Evolutionary conservation across 2,888 invertebrate species (phyloP).

Genomic region (Acholoe squamosa): DNA sequence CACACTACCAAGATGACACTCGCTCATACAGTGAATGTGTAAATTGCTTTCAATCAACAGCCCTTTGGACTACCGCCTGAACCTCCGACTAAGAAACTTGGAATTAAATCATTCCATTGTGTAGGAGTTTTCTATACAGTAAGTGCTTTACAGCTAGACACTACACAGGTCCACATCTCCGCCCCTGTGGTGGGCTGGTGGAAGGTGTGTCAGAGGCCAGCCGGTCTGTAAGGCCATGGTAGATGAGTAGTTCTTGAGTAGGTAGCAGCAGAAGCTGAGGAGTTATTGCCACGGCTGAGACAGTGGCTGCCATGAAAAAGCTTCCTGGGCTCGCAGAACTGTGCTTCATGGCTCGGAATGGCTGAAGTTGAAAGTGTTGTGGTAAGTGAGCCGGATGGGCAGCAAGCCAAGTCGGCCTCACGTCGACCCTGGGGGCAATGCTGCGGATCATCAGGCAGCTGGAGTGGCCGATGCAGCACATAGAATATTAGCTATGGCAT

Average conservation of each 20-base stretch:
- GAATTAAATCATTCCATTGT: too few species aligned
- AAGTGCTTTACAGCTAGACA: background rate
- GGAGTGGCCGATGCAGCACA: too few species aligned
- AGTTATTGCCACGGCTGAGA: background rate
- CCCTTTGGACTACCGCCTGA: too few species aligned
- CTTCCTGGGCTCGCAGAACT: background rate
- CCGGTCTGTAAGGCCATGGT: background rate
- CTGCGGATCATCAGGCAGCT: background rate
- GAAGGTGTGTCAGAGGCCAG: background rate
- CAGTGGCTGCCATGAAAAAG: background rate
- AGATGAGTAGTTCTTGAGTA: background rate
- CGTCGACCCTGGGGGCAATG: background rate
- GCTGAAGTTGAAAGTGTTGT: conserved; percentile 1
- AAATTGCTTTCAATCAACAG: too few species aligned
- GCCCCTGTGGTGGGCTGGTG: background rate
- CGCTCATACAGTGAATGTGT: too few species aligned
- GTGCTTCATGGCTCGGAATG: background rate
- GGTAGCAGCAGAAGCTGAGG: background rate
- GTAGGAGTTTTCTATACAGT: too few species aligned
- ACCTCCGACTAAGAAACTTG: too few species aligned
- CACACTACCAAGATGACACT: too few species aligned
- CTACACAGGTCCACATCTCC: background rate
- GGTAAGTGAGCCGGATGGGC: conserved; percentile 26
- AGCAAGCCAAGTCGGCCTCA: background rate
- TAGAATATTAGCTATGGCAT: too few species aligned